Evolutionary conservation across 1,140 invertebrate species (phyloP).

Genomic region (Tetragonula clypearis): DNA sequence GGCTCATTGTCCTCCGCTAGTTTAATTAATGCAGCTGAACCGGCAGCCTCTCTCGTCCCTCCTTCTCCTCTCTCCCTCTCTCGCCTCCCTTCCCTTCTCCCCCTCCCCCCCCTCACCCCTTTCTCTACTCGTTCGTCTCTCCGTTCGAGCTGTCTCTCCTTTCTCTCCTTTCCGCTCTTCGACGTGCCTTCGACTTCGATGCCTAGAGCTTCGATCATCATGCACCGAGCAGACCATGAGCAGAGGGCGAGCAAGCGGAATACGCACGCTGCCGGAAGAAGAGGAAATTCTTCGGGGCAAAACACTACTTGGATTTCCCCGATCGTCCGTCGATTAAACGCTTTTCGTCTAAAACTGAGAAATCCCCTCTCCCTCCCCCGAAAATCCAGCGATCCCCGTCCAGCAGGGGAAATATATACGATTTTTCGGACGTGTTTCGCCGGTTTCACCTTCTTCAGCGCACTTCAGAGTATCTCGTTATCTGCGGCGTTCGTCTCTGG

Average conservation of each 20-base stretch:
- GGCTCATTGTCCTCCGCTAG: slow-evolving; percentile 70
- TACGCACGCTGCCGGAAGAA: not conserved
- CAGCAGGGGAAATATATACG: not conserved
- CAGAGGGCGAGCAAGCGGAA: slow-evolving; percentile 1
- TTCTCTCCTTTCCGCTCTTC: not conserved
- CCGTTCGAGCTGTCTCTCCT: slow-evolving; percentile 14
- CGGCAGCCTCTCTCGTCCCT: slow-evolving; percentile 55
- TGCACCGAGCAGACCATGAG: not conserved
- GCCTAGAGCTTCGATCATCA: not conserved
- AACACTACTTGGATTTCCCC: slow-evolving; percentile 40
- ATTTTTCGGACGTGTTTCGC: not conserved
- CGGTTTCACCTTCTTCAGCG: not conserved
- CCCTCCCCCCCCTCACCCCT: not conserved
- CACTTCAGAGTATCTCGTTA: slow-evolving; percentile 17
- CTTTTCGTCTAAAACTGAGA: not conserved
- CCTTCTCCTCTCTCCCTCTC: slow-evolving; percentile 28
- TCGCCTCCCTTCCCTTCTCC: not conserved
- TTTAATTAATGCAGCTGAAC: slow-evolving; percentile 77
- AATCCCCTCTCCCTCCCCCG: not conserved
- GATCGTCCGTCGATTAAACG: not conserved
- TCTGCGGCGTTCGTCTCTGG: slow-evolving; percentile 55
- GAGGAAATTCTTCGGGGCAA: too few species aligned
- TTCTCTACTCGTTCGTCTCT: not conserved
- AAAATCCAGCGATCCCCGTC: not conserved
- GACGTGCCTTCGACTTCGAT: not conserved